Evolutionary conservation across 2,888 invertebrate genomes (phyloP), one percentile per base, ranked within the genome.

Genomic region (Tachina lurida): DNA sequence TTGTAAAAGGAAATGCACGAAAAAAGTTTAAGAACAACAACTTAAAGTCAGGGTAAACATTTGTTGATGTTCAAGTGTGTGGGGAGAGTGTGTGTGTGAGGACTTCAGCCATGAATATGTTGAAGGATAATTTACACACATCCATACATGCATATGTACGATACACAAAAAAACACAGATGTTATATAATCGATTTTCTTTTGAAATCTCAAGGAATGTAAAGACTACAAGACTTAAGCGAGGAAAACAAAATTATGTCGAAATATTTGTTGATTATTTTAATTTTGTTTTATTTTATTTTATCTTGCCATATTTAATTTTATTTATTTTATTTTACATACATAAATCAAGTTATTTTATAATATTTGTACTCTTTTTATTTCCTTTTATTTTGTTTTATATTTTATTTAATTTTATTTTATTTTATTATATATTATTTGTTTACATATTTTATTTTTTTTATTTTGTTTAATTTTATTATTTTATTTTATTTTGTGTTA

Each of bases 21-120:
- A 54, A 75, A 75, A 54, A 65, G 75, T 65, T 75, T 9, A 75
- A 63, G 31, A 52, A 63, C 19, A 41, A 63, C 39, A 70, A 78
- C 62, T 68, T 78, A 62, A 78, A 62, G 68, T 52, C 70, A 70
- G 49, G 70, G 78, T 75, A 75, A 75, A 65, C 39, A 65, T 43
- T 54, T 65, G 75, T 45, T 22, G 43, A 54, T 10, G 10, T 45
- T 22, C 63, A 31, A n/a, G 4, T 54, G 22, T 19, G 10, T 45
- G 65, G 1, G 15, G 31, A 10, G 31, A 49, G 15, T n/a, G 10
- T 22, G 8, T 49, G n/a, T 54, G 31, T 10, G 31, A n/a, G n/a
- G 12, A 17, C 22, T 63, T 5, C 45, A 54, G 52, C 65, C 43
- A 8, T 75, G 43, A 75, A 75, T 65, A 13, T 45, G 43, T 31